phyloP scores from a whole-genome alignment of 1,140 invertebrate species.

The Sarcophaga peregrina region DNA sequence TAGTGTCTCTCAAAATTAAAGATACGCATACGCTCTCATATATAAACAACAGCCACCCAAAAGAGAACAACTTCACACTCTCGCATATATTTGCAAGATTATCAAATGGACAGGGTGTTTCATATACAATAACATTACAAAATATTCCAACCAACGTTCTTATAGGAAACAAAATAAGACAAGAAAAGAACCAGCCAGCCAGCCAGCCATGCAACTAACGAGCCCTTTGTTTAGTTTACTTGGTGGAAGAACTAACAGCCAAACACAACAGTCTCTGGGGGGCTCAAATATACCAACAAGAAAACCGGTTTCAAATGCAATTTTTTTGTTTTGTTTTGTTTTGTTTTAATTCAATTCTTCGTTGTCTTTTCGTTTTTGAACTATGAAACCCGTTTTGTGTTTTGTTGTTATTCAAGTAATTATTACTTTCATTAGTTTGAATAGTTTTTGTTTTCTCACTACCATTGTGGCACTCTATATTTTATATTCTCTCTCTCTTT shows the following conservation, averaged over 20 bases:
- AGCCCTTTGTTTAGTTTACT: conserved; percentile 1
- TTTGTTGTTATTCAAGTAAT: neutral
- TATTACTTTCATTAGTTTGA: conserved; percentile 25
- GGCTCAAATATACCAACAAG: too few species aligned
- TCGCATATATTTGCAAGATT: neutral
- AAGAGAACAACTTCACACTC: neutral
- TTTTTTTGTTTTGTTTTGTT: too few species aligned
- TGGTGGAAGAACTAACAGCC: neutral
- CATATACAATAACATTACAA: neutral
- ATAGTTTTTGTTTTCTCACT: neutral
- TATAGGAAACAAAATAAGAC: neutral
- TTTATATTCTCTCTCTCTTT: conserved; percentile 33
- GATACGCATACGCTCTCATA: conserved; percentile 44
- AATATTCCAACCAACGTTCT: neutral
- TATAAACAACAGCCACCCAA: neutral
- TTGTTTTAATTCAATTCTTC: neutral
- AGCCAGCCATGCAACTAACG: neutral
- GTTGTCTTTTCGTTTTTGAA: neutral
- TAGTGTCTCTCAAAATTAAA: conserved; percentile 4
- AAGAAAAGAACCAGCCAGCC: neutral
- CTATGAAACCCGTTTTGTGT: neutral
- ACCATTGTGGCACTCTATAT: neutral
- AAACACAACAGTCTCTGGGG: neutral
- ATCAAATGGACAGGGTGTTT: conserved; percentile 6
- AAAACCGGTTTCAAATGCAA: too few species aligned